Evolutionary conservation across 92 coral and sea anemone genomes (phyloP), one percentile per base, ranked within the genome.

Genomic region (Chrysogorgia sp.): DNA sequence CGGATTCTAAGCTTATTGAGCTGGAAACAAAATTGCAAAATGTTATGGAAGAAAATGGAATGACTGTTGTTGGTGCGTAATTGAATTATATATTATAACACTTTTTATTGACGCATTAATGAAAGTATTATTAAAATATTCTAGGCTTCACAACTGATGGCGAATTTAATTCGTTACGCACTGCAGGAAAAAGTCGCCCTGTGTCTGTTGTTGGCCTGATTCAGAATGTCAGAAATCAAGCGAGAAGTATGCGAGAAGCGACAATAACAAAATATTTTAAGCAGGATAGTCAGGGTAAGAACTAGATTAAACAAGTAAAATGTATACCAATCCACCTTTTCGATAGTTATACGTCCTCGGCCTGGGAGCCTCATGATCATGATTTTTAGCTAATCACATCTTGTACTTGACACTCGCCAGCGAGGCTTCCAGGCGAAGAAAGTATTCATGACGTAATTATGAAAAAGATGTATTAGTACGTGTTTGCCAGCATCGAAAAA

Each of bases 131-230:
- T n/a, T n/a, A n/a, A n/a, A n/a, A n/a, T n/a, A n/a, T 71, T 59
- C 21, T 10, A 87, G 88, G 90, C 1, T 77, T 83, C 59, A 33
- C 85, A 3, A 83, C 85, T n/a, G 85, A 82, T 76, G 84, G 84
- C 5, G 90, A 81, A 22, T 82, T 86, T 40, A 87, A 79, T 43
- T 87, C 87, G 1, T 63, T 84, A 22, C 58, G 88, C 10, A 84
- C 88, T 15, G 79, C 56, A 77, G 91, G 91, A 0, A 49, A 37
- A 0, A 15, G 31, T 8, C 55, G 87, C 22, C 69, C 87, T 21
- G 75, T 82, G 3, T 86, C 90, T 15, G 41, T 86, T 0, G 17
- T 86, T 5, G 84, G 81, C 45, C 2, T 86, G 17, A 49, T 41
- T 0, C 83, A 80, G 14, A 53, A 87, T 69, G 70, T 85, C 12